A percentile compares a stretch with the other conserved stretches of the same genome.
Evolutionary conservation across 2,797 vertebrate genomes (phyloP).

Genomic region (Thripadectes ignobilis): DNA sequence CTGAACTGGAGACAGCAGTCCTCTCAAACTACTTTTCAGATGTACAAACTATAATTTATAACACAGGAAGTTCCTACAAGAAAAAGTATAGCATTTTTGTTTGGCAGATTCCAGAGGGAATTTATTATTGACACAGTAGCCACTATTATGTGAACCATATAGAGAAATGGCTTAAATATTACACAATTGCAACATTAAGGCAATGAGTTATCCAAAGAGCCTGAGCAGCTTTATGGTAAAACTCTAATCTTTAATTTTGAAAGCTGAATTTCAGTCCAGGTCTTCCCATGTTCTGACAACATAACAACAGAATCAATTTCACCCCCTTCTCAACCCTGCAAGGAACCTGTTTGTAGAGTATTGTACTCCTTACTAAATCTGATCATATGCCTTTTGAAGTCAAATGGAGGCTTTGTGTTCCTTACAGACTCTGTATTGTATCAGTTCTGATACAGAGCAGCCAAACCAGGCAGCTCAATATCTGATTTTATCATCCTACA

Average conservation of each 20-base stretch:
- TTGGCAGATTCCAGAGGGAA: neutral
- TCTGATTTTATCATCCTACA: neutral
- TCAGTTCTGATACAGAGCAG: neutral
- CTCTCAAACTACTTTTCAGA: neutral
- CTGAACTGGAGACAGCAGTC: neutral
- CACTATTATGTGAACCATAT: neutral
- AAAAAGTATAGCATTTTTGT: neutral
- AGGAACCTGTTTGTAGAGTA: neutral
- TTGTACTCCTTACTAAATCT: neutral
- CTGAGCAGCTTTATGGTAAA: neutral
- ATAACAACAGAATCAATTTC: neutral
- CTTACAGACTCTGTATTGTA: neutral
- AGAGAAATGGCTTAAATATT: neutral
- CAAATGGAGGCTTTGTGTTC: neutral
- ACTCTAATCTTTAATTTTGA: neutral
- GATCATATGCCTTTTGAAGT: neutral
- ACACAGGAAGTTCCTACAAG: neutral
- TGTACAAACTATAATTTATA: neutral
- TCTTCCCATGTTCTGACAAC: neutral
- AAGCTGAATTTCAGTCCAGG: neutral
- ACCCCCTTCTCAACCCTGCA: accelerated
- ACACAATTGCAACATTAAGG: neutral
- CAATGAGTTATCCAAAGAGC: neutral
- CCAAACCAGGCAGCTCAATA: neutral
- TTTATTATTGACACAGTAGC: neutral